phyloP scores from a whole-genome alignment of 53 echinoderm and acorn worm species.

The Echinometra lucunter region DNA sequence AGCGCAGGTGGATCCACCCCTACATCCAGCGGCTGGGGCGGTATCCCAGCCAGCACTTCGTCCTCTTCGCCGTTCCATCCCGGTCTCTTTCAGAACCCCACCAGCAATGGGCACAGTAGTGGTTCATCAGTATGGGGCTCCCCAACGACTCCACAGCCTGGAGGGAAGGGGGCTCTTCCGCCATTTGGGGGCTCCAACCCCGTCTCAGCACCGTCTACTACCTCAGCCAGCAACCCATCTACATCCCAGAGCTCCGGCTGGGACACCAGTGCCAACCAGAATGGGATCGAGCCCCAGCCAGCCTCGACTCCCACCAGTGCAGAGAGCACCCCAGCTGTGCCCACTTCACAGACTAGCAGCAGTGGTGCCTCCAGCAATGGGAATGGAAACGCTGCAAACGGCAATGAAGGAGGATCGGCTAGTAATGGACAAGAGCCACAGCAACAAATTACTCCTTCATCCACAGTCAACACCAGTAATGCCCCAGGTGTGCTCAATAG shows the following conservation, averaged over 20 bases:
- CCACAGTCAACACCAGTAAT: conserved; percentile 31
- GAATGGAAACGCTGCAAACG: not conserved
- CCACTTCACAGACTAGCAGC: conserved; percentile 56
- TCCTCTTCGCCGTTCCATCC: conserved; percentile 62
- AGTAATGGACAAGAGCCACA: conserved; percentile 41
- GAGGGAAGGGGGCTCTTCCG: conserved; percentile 38
- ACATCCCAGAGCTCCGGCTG: conserved; percentile 68
- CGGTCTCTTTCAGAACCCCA: conserved; percentile 73
- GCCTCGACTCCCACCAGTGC: conserved; percentile 30
- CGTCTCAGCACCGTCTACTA: conserved; percentile 53
- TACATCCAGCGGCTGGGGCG: conserved; percentile 74
- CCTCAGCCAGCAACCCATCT: conserved; percentile 67
- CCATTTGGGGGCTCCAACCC: conserved; percentile 59
- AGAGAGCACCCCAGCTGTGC: conserved; percentile 56
- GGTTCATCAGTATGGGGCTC: conserved; percentile 68
- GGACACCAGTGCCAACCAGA: conserved; percentile 73
- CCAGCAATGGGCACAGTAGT: conserved; percentile 75
- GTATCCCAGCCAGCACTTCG: conserved; percentile 67
- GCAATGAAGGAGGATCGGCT: conserved; percentile 6
- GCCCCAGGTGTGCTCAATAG: conserved; percentile 35
- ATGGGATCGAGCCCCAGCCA: conserved; percentile 33
- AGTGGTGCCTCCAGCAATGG: conserved; percentile 30
- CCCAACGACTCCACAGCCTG: conserved; percentile 62
- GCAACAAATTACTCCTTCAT: conserved; percentile 40
- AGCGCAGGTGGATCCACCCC: conserved; percentile 51